Base-by-base conservation (phyloP, 2,113 vertebrate species). In the Elanoides forficatus region DNA sequence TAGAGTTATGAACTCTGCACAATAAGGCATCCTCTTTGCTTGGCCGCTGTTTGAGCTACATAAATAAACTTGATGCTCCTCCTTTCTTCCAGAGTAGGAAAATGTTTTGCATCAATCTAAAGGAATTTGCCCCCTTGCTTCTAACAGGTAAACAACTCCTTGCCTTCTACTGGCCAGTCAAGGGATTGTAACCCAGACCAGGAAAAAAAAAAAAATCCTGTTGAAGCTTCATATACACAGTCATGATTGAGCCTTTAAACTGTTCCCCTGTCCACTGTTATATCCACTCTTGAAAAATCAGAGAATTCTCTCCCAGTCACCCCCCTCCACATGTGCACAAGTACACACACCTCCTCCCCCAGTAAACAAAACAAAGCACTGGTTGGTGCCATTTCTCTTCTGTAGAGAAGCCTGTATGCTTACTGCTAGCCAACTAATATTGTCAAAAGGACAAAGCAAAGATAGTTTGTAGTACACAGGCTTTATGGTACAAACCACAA, bases 91-190 rank as follows among this genome's bases (percentile, higher is more conserved):
- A 91, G 92, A 85, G 79, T 53, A 88, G 73, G 91, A 96, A 72
- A 91, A 73, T 42, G 75, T 85, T 87, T 75, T 95, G 92, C 85
- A 94, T 85, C 63, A 48, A 66, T 85, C 59, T 75, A 58, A 94
- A 96, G 97, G 97, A 97, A 97, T 98, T 98, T 97, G 97, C 95
- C 92, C 96, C 97, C 79, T 96, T 91, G 70, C 83, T 97, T 94
- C 78, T 73, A 25, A 22, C 88, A 95, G 96, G 97, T 97, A 97
- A 97, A 97, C 96, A 97, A 73, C 27, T 95, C 65, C 90, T 78
- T 68, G 45, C 14, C 21, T 74, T 79, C 45, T 76, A 10, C 85
- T 47, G 38, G 23, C 42, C n/a, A 36, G 42, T 40, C 78, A 56
- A 87, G 72, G 60, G 16, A 86, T 94, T 92, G 65, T 86, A 78